Base-by-base conservation (phyloP, 92 coral and sea anemone species). In the Parazoanthus swiftii region DNA sequence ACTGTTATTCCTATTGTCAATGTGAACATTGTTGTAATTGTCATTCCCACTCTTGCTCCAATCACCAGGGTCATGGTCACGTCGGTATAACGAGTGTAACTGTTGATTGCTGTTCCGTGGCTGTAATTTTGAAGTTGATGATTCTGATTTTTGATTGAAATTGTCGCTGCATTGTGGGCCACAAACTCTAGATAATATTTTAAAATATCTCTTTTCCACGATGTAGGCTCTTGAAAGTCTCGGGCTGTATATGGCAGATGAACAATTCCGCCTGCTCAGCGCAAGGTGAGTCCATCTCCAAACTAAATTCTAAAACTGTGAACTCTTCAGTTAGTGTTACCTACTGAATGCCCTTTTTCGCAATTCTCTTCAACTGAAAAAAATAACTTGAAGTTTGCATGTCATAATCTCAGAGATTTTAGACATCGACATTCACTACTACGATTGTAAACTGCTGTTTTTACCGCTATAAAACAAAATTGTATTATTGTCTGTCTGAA, bases 211-310 rank as follows among this genome's bases (percentile, higher is more conserved):
- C 14, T 79, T 37, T 38, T 36, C 16, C 85, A 29, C 3, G 85
- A 78, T 42, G 3, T 50, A 96, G 99, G 94, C 93, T 46, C 89
- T 96, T 42, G 93, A 96, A 77, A 92, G 98, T 80, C 97, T 96
- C 48, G 99, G 99, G 18, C 88, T 96, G 21, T 89, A 94, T 86
- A 96, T 93, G 98, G 65, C 93, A 6, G 99, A 96, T 84, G 97
- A 95, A 76, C 97, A 96, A 80, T 96, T 91, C 85, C 94, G 96
- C 76, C 84, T 94, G 33, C 92, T 95, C 6, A 92, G 97, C 56
- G 93, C 97, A 80, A 93, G 95, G 98, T 94, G 76, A 82, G 85
- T 63, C 54, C 11, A 35, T 35, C 50, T 33, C 26, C 8, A 63
- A 7, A 23, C 70, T 23, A 18, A 20, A 5, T 63, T 63, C 70